These are phyloP conservation scores for Alcedo atthis DNA, from an alignment of 2,797 vertebrate genomes.

Conservation along the genomic window DNA sequence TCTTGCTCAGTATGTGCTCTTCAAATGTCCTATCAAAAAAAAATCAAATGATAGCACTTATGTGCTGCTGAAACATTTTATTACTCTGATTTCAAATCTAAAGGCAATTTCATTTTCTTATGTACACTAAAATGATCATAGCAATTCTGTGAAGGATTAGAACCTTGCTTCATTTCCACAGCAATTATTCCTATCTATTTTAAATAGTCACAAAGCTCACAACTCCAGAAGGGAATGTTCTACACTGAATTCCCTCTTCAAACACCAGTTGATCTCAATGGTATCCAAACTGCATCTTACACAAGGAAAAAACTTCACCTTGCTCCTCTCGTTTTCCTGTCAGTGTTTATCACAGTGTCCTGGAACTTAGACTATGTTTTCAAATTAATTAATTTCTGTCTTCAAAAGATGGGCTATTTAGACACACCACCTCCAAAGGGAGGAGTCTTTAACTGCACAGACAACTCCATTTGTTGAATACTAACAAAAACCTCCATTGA, in stretches of 20 bases:
- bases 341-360: neutral
- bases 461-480: neutral
- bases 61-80: neutral
- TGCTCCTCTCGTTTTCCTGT: neutral
- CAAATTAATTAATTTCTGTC: neutral
- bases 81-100: neutral
- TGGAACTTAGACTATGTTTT: neutral
- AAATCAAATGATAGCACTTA: neutral
- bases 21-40: neutral
- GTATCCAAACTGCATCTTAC: neutral
- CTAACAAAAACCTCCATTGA: neutral
- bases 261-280: neutral
- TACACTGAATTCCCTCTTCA: neutral
- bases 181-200: neutral
- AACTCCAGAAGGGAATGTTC: neutral
- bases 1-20: neutral
- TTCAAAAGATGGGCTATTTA: neutral
- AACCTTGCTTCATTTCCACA: neutral
- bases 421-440: neutral
- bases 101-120: neutral
- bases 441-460: neutral
- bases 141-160: neutral
- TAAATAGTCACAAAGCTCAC: neutral
- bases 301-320: neutral
- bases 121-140: neutral